These are phyloP conservation scores for Corticium candelabrum DNA, from an alignment of 37 sponge, comb jelly and placozoan species.

Conservation along the genomic window DNA sequence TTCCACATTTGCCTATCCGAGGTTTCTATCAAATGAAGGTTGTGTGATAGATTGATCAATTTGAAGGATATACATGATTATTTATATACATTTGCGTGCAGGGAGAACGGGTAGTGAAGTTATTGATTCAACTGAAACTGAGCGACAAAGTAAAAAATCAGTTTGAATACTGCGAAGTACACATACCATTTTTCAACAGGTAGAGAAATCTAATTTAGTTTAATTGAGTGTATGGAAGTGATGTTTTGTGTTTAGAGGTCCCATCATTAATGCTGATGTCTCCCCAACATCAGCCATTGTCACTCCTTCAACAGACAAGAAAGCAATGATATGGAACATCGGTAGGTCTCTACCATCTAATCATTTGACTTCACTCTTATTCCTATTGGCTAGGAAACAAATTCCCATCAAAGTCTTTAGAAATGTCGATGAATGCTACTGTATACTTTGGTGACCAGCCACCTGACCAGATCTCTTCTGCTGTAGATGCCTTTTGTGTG, in stretches of 20 bases:
- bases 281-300: slow-evolving; percentile 27
- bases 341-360: slow-evolving; percentile 20
- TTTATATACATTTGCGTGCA: slow-evolving; percentile 22
- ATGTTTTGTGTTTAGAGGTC: slow-evolving; percentile 49
- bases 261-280: slow-evolving; percentile 53
- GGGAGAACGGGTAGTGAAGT: slow-evolving; percentile 24
- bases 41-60: too few species aligned
- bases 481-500: slow-evolving; percentile 55
- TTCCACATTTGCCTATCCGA: slow-evolving; percentile 46
- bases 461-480: background rate
- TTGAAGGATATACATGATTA: too few species aligned
- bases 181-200: slow-evolving; percentile 82
- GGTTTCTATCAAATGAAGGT: slow-evolving; percentile 94
- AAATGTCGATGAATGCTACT: slow-evolving; percentile 68
- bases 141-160: slow-evolving; percentile 50
- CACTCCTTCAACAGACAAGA: slow-evolving; percentile 45
- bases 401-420: slow-evolving; percentile 65
- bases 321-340: slow-evolving; percentile 63
- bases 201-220: slow-evolving; percentile 2
- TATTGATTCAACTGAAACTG: slow-evolving; percentile 75
- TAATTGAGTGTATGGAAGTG: slow-evolving; percentile 23
- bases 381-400: slow-evolving; percentile 43
- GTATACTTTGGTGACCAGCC: slow-evolving; percentile 33
- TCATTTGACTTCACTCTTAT: background rate
- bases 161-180: slow-evolving; percentile 78